Evolutionary conservation across 2,797 vertebrate species (phyloP).

Genomic region (Coccyzus lansbergi): DNA sequence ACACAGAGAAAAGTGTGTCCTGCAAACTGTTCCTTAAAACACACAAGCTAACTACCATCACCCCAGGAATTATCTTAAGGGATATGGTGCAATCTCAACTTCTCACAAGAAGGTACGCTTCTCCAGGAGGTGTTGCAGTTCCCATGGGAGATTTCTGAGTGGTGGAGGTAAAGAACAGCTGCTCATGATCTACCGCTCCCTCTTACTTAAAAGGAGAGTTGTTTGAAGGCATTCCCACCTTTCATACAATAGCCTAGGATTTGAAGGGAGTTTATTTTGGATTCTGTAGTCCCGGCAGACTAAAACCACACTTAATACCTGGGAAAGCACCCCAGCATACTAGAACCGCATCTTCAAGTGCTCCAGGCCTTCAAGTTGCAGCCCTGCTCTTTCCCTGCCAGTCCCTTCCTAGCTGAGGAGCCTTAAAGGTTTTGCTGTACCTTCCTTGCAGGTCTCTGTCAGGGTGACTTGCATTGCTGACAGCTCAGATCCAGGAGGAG

Average conservation of each 20-base stretch:
- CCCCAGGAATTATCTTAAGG: neutral
- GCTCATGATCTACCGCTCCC: neutral
- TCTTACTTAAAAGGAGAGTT: neutral
- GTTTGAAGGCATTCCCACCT: neutral
- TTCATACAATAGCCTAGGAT: neutral
- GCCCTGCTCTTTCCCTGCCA: neutral
- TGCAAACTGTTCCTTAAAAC: neutral
- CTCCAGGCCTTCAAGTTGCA: neutral
- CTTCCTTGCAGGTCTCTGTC: neutral
- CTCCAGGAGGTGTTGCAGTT: neutral
- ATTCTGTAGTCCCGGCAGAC: accelerated
- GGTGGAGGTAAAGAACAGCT: neutral
- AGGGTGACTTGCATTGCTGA: accelerated
- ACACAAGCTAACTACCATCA: accelerated
- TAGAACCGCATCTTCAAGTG: neutral
- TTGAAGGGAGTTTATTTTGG: neutral
- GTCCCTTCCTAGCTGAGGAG: neutral
- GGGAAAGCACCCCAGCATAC: neutral
- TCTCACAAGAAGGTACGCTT: neutral
- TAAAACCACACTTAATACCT: neutral
- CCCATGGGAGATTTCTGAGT: neutral
- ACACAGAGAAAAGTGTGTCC: neutral
- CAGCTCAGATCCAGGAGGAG: accelerated
- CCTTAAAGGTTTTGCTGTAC: neutral
- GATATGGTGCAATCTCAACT: neutral